phyloP scores from a whole-genome alignment of 2,888 invertebrate species.

The Euphydryas editha region DNA sequence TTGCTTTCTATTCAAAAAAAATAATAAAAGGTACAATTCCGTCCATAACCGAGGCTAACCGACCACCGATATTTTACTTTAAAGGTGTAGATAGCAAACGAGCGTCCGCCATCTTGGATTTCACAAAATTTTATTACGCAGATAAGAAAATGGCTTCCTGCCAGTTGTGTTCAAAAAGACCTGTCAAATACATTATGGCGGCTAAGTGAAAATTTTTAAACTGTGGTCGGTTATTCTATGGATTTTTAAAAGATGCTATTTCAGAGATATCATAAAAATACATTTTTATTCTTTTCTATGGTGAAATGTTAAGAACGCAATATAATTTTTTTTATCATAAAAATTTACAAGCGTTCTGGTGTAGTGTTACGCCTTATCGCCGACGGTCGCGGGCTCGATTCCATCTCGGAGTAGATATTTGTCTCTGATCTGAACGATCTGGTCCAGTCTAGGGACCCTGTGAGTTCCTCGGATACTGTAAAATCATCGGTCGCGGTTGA shows the following conservation, averaged over 20 bases:
- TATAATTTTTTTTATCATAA: neutral
- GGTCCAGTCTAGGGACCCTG: too few relatives aligned
- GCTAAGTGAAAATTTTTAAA: conserved; percentile 40
- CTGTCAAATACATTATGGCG: conserved; percentile 44
- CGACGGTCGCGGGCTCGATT: too few relatives aligned
- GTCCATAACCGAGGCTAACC: conserved; percentile 30
- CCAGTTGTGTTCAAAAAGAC: conserved; percentile 39
- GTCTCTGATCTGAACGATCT: too few relatives aligned
- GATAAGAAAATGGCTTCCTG: conserved; percentile 46
- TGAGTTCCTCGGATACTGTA: too few relatives aligned
- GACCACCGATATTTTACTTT: conserved; percentile 40
- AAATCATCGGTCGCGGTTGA: too few relatives aligned
- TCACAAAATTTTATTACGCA: conserved; percentile 46
- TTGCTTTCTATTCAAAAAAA: conserved; percentile 17
- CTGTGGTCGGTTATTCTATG: conserved; percentile 23
- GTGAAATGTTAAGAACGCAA: neutral
- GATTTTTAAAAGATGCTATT: conserved; percentile 15
- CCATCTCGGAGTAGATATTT: too few relatives aligned
- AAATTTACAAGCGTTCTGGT: too few relatives aligned
- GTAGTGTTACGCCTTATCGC: too few relatives aligned
- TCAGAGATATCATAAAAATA: neutral
- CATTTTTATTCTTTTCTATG: neutral
- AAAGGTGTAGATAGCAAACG: conserved; percentile 40
- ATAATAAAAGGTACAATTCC: conserved; percentile 31
- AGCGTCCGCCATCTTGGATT: conserved; percentile 46